A percentile compares a stretch with the other conserved stretches of the same genome.
Evolutionary conservation across 1,140 invertebrate genomes (phyloP).

Genomic region (Sinella curviseta): DNA sequence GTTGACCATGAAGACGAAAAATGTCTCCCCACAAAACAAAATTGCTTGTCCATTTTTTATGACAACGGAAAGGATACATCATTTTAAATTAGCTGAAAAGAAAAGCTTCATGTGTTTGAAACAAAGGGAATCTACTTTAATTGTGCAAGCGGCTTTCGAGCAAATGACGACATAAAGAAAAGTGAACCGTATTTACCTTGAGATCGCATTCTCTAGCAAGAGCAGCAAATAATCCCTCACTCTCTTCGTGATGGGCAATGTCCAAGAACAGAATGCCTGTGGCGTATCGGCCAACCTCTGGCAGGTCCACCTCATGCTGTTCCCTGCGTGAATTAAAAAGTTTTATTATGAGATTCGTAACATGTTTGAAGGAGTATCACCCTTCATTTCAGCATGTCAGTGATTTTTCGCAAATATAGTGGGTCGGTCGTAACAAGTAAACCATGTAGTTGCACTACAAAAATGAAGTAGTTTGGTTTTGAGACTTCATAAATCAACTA

Average conservation of each 20-base stretch:
- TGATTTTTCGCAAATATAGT: neutral
- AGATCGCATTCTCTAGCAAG: constrained; percentile 79
- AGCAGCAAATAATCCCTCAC: constrained; percentile 76
- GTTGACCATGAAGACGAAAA: too few species aligned
- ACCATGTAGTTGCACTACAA: neutral
- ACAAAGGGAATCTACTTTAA: too few species aligned
- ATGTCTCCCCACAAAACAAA: too few species aligned
- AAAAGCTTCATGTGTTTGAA: too few species aligned
- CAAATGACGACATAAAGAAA: neutral
- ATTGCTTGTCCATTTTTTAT: too few species aligned
- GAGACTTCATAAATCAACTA: too few species aligned
- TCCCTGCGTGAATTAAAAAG: constrained; percentile 63
- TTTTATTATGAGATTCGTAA: too few species aligned
- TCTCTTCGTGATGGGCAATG: constrained; percentile 74
- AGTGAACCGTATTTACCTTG: constrained; percentile 58
- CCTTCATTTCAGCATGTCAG: neutral
- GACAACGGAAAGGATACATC: too few species aligned
- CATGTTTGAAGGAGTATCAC: too few species aligned
- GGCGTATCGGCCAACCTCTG: constrained; percentile 84
- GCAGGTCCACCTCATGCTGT: constrained; percentile 75
- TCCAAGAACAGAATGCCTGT: constrained; percentile 95
- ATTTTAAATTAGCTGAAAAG: too few species aligned
- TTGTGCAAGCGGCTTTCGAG: too few species aligned
- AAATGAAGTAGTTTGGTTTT: too few species aligned
- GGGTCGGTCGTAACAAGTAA: neutral